A percentile compares a stretch with the other conserved stretches of the same genome.
phyloP scores from a whole-genome alignment of 2,797 vertebrate genomes.

The Leuciscus waleckii region DNA sequence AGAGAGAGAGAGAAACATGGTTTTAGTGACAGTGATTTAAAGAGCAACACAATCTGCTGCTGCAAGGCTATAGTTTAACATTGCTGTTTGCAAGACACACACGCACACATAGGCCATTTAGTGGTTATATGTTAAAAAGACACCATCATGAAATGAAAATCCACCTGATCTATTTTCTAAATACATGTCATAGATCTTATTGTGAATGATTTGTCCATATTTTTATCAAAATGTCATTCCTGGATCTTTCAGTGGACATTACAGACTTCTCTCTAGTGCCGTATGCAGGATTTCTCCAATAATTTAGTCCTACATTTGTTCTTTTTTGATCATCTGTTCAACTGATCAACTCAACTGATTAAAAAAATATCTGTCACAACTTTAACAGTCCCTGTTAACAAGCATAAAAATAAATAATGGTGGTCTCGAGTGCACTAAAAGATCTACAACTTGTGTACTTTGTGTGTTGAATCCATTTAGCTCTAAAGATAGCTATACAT shows the following conservation, averaged over 20 bases:
- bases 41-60: constrained; percentile 60
- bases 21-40: constrained; percentile 35
- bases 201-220: background rate
- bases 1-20: too few relatives aligned
- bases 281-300: background rate
- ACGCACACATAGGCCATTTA: too few relatives aligned
- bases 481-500: constrained; percentile 11
- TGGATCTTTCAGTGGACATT: background rate
- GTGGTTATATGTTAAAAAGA: background rate
- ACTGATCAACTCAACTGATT: too few relatives aligned
- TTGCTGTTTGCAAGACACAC: constrained; percentile 26
- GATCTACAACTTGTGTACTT: background rate
- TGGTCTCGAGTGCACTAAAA: background rate
- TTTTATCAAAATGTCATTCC: background rate
- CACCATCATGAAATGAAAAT: background rate
- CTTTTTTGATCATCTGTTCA: too few relatives aligned
- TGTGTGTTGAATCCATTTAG: background rate
- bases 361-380: too few relatives aligned
- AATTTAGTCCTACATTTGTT: background rate
- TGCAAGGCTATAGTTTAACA: constrained; percentile 77
- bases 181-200: background rate
- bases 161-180: background rate
- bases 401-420: background rate
- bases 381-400: background rate
- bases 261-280: background rate